These are phyloP conservation scores for Tortricodes alternella DNA, from an alignment of 2,888 invertebrate genomes.

Conservation along the genomic window DNA sequence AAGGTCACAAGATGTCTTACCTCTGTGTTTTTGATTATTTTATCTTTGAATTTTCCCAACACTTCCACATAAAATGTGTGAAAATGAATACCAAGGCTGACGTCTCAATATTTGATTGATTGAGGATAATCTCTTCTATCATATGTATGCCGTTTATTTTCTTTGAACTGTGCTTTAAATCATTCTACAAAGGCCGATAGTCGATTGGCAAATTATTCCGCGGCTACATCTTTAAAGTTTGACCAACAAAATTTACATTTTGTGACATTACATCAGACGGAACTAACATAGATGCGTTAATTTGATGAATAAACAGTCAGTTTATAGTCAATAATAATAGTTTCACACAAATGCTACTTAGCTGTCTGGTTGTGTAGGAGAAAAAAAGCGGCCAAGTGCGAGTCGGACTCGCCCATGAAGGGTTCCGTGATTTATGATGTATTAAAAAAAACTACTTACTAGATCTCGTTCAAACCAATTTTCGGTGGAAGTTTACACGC, in stretches of 20 bases:
- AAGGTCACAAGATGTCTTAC: no score
- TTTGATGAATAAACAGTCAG: neutral
- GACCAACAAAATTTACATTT: neutral
- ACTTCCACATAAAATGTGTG: no score
- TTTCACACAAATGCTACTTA: neutral
- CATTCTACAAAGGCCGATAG: neutral
- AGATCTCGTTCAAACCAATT: no score
- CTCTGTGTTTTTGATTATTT: no score
- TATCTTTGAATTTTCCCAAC: no score
- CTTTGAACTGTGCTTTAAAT: neutral
- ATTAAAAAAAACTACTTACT: no score
- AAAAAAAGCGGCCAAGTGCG: no score
- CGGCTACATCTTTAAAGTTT: neutral
- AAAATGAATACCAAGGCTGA: neutral
- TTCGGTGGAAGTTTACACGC: no score
- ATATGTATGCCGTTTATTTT: neutral
- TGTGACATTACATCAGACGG: slow-evolving; percentile 19
- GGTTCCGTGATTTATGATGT: no score
- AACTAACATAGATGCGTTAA: slow-evolving; percentile 1
- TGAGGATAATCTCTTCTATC: neutral
- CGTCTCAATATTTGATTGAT: slow-evolving; percentile 2
- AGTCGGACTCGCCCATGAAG: no score
- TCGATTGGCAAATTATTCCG: neutral
- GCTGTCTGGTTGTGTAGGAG: neutral
- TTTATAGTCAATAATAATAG: neutral